These are phyloP conservation scores for Vesta saturnalis DNA, from an alignment of 2,888 invertebrate species.

Conservation along the genomic window DNA sequence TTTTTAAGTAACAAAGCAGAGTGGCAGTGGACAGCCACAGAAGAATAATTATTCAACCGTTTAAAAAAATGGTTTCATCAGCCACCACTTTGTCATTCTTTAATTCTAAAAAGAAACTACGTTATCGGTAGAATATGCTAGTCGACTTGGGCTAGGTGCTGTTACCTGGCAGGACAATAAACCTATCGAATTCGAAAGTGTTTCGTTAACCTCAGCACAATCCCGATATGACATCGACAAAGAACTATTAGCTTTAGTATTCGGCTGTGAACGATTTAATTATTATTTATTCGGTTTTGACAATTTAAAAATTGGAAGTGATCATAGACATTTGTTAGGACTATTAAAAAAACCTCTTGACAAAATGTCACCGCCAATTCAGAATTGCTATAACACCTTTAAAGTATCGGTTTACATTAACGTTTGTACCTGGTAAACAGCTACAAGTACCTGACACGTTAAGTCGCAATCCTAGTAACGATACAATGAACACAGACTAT, in stretches of 20 bases:
- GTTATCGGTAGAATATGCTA: no score
- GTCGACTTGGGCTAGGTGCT: not conserved
- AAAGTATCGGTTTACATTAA: not conserved
- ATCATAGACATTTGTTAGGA: not conserved
- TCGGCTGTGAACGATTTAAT: no score
- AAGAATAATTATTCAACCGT: no score
- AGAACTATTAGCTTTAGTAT: no score
- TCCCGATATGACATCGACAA: not conserved
- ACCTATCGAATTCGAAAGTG: not conserved
- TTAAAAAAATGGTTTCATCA: no score
- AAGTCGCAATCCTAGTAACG: no score
- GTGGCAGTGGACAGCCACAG: no score
- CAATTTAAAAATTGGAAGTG: not conserved
- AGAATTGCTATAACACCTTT: not conserved
- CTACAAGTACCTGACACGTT: not conserved
- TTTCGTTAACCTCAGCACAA: not conserved
- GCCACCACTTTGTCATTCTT: no score
- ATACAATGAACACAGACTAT: no score
- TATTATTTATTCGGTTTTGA: not conserved
- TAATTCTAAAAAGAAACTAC: no score
- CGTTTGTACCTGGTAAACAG: not conserved
- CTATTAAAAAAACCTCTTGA: not conserved
- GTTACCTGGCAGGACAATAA: not conserved
- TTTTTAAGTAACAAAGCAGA: no score
- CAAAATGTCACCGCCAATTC: not conserved